Conservation (phyloP, 2,888 invertebrate genomes). For the Auanema freiburgensis region DNA sequence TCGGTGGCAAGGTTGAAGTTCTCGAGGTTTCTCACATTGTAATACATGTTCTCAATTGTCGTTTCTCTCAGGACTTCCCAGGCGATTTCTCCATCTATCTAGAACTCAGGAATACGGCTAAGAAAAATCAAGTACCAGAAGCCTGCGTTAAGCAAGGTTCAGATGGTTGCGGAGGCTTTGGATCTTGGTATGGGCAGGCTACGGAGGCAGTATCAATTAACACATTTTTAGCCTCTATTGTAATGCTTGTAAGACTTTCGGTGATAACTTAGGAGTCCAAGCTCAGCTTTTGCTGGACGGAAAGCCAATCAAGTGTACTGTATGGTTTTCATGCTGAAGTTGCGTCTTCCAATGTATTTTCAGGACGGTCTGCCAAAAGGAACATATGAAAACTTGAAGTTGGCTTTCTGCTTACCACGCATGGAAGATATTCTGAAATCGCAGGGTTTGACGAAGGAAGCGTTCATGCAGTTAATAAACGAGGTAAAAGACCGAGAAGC, state of each 20-base stretch:
- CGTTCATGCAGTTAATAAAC: conserved; percentile 54
- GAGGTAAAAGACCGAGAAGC: conserved; percentile 40
- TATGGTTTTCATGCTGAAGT: neutral
- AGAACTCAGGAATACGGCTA: conserved; percentile 58
- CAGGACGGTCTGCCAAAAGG: conserved; percentile 56
- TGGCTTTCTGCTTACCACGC: conserved; percentile 60
- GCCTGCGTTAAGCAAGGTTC: conserved; percentile 52
- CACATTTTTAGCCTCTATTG: conserved; percentile 55
- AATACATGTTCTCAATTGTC: neutral
- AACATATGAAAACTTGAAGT: conserved; percentile 58
- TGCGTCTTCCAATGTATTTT: neutral
- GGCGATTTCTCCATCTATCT: conserved; percentile 63
- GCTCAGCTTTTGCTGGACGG: conserved; percentile 61
- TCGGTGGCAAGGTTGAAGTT: conserved; percentile 60
- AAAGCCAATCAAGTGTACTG: conserved; percentile 53
- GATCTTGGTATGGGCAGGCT: conserved; percentile 49
- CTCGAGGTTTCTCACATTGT: conserved; percentile 29
- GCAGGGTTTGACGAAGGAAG: conserved; percentile 59
- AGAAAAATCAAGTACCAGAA: conserved; percentile 60
- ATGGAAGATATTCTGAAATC: conserved; percentile 58
- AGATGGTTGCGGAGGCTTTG: conserved; percentile 59
- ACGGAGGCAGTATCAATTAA: neutral
- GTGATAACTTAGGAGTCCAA: conserved; percentile 50
- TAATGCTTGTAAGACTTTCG: conserved; percentile 60
- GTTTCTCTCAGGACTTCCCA: conserved; percentile 48